Percentiles rank a stretch among this genome's conserved stretches.
phyloP scores from a whole-genome alignment of 1,140 invertebrate genomes.

The Cydia fagiglandana region DNA sequence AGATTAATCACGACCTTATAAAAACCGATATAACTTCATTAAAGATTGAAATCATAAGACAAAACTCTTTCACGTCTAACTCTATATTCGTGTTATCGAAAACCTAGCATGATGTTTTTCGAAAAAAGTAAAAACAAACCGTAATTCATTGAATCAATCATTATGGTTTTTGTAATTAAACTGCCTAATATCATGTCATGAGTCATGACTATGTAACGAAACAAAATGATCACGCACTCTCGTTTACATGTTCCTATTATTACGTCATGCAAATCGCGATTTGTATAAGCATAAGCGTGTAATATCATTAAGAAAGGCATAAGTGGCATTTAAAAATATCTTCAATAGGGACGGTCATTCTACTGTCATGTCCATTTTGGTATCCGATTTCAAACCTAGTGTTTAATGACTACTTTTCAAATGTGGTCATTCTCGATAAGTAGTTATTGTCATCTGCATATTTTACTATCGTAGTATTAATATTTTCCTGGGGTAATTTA shows the following conservation, averaged over 20 bases:
- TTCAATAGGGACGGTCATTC: no score
- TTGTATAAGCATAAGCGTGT: not conserved
- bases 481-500: not conserved
- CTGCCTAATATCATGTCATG: constrained; percentile 7
- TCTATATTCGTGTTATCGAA: not conserved
- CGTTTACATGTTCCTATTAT: not conserved
- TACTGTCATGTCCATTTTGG: no score
- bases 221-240: not conserved
- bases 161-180: constrained; percentile 16
- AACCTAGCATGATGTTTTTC: not conserved
- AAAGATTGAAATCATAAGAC: no score
- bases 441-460: no score
- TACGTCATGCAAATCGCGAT: not conserved
- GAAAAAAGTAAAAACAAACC: not conserved
- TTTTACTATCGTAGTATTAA: not conserved
- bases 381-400: no score
- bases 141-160: constrained; percentile 23
- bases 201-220: constrained; percentile 9
- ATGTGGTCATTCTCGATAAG: no score
- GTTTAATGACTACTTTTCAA: no score
- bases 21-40: no score
- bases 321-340: not conserved
- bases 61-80: not conserved
- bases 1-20: no score
- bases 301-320: not conserved